Conservation (phyloP, 23 tunicate species). For the Halocynthia roretzi region DNA sequence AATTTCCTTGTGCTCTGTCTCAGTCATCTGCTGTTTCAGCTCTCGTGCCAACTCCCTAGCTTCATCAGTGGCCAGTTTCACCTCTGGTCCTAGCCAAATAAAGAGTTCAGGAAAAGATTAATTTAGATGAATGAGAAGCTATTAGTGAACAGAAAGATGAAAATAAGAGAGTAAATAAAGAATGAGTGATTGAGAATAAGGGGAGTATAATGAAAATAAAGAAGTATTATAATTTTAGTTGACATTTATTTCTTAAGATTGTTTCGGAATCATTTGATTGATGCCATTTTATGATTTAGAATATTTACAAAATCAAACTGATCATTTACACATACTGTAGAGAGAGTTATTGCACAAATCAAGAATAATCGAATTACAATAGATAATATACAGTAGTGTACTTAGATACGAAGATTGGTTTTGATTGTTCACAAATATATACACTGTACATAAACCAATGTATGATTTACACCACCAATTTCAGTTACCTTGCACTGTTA, state of each 20-base stretch:
- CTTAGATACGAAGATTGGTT: no score
- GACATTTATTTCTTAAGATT: no score
- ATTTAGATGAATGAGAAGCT: not conserved
- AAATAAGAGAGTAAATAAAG: not conserved
- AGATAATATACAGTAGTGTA: no score
- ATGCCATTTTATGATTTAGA: no score
- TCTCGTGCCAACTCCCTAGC: not conserved
- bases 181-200: not conserved
- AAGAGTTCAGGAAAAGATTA: conserved; percentile 1
- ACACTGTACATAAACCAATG: no score
- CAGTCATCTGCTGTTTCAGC: conserved; percentile 9
- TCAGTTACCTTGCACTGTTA: conserved; percentile 69
- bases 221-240: no score
- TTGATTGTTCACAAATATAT: no score
- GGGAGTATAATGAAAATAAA: not conserved
- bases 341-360: no score
- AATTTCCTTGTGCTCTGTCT: conserved; percentile 7
- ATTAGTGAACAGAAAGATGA: conserved; percentile 8
- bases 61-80: not conserved
- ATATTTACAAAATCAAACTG: no score
- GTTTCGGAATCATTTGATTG: no score
- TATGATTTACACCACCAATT: not conserved
- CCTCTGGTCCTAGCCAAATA: not conserved
- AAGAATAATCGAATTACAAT: no score
- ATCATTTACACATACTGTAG: no score